phyloP scores from a whole-genome alignment of 2,797 vertebrate genomes.

The Spinus olivaceus region DNA sequence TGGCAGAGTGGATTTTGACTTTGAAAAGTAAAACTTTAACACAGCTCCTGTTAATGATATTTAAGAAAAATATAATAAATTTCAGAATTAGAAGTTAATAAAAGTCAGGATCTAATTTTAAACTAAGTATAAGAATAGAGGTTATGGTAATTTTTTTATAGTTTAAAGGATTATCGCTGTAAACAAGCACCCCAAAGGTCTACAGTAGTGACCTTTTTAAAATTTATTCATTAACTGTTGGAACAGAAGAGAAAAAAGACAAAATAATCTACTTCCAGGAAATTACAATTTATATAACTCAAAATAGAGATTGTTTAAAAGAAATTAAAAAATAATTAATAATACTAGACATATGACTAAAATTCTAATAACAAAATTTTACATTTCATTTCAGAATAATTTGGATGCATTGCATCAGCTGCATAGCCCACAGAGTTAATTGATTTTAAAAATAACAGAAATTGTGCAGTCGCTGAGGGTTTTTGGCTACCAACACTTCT shows the following conservation, averaged over 20 bases:
- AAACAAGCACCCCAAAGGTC: background rate
- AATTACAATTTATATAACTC: background rate
- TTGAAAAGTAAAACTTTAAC: background rate
- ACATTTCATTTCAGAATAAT: background rate
- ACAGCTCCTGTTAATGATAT: background rate
- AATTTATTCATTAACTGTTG: background rate
- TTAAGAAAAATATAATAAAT: background rate
- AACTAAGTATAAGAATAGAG: background rate
- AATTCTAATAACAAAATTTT: background rate
- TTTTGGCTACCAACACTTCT: background rate
- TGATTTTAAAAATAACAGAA: constrained; percentile 5
- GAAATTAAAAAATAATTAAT: background rate
- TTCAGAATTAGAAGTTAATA: background rate
- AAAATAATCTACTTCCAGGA: background rate
- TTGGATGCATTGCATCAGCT: background rate
- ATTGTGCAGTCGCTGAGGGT: background rate
- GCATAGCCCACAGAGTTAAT: background rate
- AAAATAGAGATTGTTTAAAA: background rate
- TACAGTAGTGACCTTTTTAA: background rate
- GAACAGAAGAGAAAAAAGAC: background rate
- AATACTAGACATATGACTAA: background rate
- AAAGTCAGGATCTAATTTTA: background rate
- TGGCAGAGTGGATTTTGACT: background rate
- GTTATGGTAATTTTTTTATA: background rate
- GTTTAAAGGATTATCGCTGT: background rate